phyloP scores from a whole-genome alignment of 2,888 invertebrate species.

The Lasioglossum vierecki region DNA sequence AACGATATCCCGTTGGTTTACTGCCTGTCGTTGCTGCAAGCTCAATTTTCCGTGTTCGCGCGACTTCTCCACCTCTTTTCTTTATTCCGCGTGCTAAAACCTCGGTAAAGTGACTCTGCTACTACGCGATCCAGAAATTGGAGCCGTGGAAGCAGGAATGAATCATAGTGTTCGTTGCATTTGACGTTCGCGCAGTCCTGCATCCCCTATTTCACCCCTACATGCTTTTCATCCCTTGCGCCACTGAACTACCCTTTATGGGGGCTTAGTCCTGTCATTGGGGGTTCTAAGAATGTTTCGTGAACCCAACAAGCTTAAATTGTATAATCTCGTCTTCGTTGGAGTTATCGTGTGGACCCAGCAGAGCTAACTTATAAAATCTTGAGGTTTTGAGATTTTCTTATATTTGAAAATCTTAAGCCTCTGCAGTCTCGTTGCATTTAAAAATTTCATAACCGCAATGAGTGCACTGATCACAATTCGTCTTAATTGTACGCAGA shows the following conservation, averaged over 20 bases:
- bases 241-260: background rate
- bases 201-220: background rate
- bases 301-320: background rate
- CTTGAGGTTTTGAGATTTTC: no score
- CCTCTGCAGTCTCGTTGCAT: no score
- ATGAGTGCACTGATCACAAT: background rate
- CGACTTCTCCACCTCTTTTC: background rate
- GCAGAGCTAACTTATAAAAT: no score
- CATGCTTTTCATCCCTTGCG: background rate
- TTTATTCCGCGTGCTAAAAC: background rate
- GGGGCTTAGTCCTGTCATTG: background rate
- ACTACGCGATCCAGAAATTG: background rate
- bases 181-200: background rate
- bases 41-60: background rate
- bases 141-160: background rate
- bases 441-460: background rate
- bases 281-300: background rate
- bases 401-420: background rate
- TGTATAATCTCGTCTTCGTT: background rate
- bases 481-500: background rate
- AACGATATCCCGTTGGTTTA: slow-evolving; percentile 4
- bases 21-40: background rate
- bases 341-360: background rate
- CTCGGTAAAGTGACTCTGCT: background rate
- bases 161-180: background rate